These are phyloP conservation scores for Macrosoma leucophasiata DNA, from an alignment of 2,888 invertebrate genomes.

Conservation along the genomic window DNA sequence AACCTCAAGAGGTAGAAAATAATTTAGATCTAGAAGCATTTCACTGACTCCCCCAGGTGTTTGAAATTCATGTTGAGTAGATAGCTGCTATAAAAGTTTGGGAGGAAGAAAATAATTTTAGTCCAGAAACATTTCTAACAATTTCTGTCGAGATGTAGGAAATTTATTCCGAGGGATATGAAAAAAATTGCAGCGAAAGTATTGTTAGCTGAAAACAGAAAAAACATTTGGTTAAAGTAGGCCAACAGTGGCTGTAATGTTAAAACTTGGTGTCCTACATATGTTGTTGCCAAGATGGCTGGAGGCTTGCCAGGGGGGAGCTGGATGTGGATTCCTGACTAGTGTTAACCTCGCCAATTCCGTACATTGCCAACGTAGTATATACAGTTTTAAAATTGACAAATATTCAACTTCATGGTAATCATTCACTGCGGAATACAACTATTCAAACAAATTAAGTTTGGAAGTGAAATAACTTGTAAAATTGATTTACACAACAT, in stretches of 20 bases:
- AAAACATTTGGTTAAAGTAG: slow-evolving; percentile 33
- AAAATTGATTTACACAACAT: no score
- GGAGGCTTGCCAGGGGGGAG: slow-evolving; percentile 51
- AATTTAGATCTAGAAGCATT: slow-evolving; percentile 7
- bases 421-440: no score
- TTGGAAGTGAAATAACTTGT: no score
- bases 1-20: slow-evolving; percentile 18
- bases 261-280: slow-evolving; percentile 51
- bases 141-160: no score
- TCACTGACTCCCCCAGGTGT: slow-evolving; percentile 1
- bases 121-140: no score
- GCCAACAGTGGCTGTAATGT: slow-evolving; percentile 40
- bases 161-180: no score
- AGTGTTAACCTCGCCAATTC: slow-evolving; percentile 24
- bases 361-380: slow-evolving; percentile 15
- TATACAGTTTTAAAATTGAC: no score
- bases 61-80: slow-evolving; percentile 4
- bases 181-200: background rate
- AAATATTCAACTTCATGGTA: no score
- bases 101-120: no score
- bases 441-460: no score
- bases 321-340: slow-evolving; percentile 32
- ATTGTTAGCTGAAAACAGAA: no score
- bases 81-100: no score
- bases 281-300: slow-evolving; percentile 45